These are phyloP conservation scores for Stenodema calcarata DNA, from an alignment of 2,888 invertebrate genomes.

Conservation along the genomic window DNA sequence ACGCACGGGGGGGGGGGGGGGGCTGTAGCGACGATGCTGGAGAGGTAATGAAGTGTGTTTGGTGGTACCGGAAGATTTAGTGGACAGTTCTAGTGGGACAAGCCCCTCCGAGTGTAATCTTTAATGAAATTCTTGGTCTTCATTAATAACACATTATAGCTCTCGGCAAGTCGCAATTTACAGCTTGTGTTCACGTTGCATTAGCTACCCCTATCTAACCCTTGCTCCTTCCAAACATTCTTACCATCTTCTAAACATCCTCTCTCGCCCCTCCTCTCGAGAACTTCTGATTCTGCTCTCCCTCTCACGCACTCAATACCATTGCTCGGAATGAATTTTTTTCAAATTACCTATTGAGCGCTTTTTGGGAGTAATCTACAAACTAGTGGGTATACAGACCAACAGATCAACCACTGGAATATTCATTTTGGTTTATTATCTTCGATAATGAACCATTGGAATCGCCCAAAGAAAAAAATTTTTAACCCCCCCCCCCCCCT, in stretches of 20 bases:
- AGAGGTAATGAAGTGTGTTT: conserved; percentile 53
- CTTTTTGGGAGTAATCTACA: no score
- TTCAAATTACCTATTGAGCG: no score
- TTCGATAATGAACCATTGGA: no score
- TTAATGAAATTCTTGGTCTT: conserved; percentile 59
- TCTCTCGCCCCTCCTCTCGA: conserved; percentile 6
- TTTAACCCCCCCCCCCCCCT: no score
- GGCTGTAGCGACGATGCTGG: neutral
- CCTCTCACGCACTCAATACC: neutral
- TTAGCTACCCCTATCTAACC: conserved; percentile 46
- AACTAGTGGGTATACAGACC: no score
- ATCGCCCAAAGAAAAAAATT: no score
- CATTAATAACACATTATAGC: conserved; percentile 58
- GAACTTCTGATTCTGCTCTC: neutral
- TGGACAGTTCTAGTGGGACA: conserved; percentile 55
- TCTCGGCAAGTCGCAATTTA: conserved; percentile 55
- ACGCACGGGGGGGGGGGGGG: neutral
- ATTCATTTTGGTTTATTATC: no score
- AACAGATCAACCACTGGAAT: no score
- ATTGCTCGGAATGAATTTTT: no score
- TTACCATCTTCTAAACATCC: conserved; percentile 20
- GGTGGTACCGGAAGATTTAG: conserved; percentile 55
- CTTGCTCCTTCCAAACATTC: conserved; percentile 40
- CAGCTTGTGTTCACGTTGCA: conserved; percentile 54
- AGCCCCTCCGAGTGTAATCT: conserved; percentile 54